These are phyloP conservation scores for Chymomyza procnemis DNA, from an alignment of 2,888 invertebrate genomes.

Conservation along the genomic window DNA sequence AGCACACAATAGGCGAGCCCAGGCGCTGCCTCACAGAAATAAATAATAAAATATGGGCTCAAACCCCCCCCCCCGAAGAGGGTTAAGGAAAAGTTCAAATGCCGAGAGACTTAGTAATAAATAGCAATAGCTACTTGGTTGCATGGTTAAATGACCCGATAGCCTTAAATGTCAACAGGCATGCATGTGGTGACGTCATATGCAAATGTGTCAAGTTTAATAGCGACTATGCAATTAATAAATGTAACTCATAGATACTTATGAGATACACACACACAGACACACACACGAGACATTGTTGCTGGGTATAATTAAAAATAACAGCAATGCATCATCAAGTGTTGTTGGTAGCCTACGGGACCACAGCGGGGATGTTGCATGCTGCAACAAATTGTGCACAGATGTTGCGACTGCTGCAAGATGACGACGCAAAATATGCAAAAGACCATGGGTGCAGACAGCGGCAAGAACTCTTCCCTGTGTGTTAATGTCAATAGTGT, in stretches of 20 bases:
- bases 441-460: background rate
- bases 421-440: constrained; percentile 49
- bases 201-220: constrained; percentile 65
- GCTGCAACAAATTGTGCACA: constrained; percentile 12
- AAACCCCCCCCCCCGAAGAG: background rate
- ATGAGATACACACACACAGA: too few species aligned
- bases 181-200: constrained; percentile 63
- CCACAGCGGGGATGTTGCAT: background rate
- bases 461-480: background rate
- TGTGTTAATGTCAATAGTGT: constrained; percentile 39
- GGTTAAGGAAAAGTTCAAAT: constrained; percentile 38
- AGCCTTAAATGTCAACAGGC: constrained; percentile 67
- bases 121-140: constrained; percentile 17
- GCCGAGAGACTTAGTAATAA: constrained; percentile 30
- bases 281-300: constrained; percentile 43
- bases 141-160: constrained; percentile 58
- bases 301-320: constrained; percentile 62
- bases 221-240: constrained; percentile 54
- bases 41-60: background rate
- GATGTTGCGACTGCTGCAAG: constrained; percentile 10
- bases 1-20: constrained; percentile 36
- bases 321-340: constrained; percentile 64
- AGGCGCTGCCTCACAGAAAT: constrained; percentile 10
- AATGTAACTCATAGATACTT: constrained; percentile 42
- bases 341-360: constrained; percentile 16